Base-by-base conservation (phyloP, 2,797 vertebrate species). In the Epinephelus awoara region DNA sequence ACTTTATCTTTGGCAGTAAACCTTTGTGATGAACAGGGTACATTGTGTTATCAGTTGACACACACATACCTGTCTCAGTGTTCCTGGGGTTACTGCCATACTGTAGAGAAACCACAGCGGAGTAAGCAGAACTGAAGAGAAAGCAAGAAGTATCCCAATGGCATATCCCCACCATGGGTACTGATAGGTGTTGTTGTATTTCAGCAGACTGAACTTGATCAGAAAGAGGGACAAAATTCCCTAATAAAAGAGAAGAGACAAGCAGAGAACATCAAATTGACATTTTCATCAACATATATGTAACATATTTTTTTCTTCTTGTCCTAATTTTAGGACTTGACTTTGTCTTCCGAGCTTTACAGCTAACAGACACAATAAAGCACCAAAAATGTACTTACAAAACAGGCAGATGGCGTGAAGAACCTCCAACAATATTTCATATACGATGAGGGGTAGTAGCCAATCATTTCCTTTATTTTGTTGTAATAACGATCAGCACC, bases 371-470 rank as follows among this genome's bases (percentile, higher is more conserved):
- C 27, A 27, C 27, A 27, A 27, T 1, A 27, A 27, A 1, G 4
- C 27, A 27, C 27, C 27, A 27, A 27, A 27, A 27, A 27, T 27
- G 27, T 12, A 91, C 93, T 92, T 75, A 95, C 94, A 13, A 63
- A 74, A 54, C 77, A 92, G 15, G 94, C 9, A 62, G 61, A 40
- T 27, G 92, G 94, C 12, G 93, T 93, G 21, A 93, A 18, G 73
- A 82, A 95, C 85, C 67, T 86, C 93, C 94, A 95, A 63, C 93
- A 94, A 40, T 90, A 91, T 63, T 94, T 93, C 85, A 95, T 92
- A 13, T 89, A 84, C 1, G 89, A 79, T 57, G 79, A 86, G 2
- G 93, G 92, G 6, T 86, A 80, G 71, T 93, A 93, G 47, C 92
- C 91, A 75, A 94, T 95, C 94, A 94, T 95, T 52, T 94, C 87